Evolutionary conservation across 2,888 invertebrate genomes (phyloP).

Genomic region (Lottia gigantea): DNA sequence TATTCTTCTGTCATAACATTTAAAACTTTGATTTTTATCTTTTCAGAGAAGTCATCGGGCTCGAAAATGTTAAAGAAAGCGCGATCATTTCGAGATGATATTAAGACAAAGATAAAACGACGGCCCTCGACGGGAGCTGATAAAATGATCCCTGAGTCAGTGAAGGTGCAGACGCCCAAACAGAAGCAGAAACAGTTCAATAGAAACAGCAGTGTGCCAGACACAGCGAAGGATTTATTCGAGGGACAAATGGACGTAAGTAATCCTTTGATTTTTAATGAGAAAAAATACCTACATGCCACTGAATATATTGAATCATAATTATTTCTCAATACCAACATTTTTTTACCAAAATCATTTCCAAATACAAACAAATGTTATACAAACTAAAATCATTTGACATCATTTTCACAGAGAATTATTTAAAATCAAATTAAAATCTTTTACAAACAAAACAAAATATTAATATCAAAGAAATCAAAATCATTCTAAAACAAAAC

Average conservation of each 20-base stretch:
- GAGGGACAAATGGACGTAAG: slow-evolving; percentile 14
- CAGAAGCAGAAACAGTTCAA: neutral
- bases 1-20: too few relatives aligned
- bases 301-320: too few relatives aligned
- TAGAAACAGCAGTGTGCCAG: slow-evolving; percentile 27
- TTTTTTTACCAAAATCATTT: too few relatives aligned
- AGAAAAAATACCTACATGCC: too few relatives aligned
- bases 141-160: slow-evolving; percentile 38
- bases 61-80: slow-evolving; percentile 62
- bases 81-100: slow-evolving; percentile 57
- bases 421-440: too few relatives aligned
- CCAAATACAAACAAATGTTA: too few relatives aligned
- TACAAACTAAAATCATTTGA: too few relatives aligned
- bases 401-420: too few relatives aligned
- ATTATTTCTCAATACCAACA: too few relatives aligned
- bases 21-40: neutral
- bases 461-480: too few relatives aligned
- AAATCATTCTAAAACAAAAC: too few relatives aligned
- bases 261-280: neutral
- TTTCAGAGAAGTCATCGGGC: slow-evolving; percentile 53
- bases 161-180: slow-evolving; percentile 31
- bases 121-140: slow-evolving; percentile 53
- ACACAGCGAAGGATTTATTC: slow-evolving; percentile 23
- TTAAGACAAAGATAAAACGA: slow-evolving; percentile 52
- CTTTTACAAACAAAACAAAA: too few relatives aligned